Conservation (phyloP, 2,113 vertebrate species). For the Chloebia gouldiae region DNA sequence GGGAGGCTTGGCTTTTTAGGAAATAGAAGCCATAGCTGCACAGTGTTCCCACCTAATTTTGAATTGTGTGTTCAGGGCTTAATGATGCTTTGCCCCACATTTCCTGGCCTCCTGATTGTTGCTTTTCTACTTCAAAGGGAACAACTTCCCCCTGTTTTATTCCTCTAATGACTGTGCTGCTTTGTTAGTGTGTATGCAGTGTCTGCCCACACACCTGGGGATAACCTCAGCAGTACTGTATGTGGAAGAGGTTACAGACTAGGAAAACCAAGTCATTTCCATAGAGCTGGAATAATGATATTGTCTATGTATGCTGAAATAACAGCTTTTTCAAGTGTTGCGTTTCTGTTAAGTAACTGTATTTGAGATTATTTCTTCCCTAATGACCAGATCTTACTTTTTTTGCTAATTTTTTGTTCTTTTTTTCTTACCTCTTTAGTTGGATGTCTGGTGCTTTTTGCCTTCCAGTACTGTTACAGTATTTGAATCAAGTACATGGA, state of each 20-base stretch:
- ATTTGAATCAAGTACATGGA: background rate
- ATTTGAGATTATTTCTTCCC: background rate
- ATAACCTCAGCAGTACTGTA: background rate
- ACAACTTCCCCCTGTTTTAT: background rate
- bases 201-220: background rate
- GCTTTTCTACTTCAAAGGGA: background rate
- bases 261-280: background rate
- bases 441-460: background rate
- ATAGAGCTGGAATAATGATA: background rate
- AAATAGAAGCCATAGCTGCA: background rate
- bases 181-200: background rate
- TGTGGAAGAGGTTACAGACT: background rate
- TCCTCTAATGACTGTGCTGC: background rate
- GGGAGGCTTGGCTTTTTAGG: background rate
- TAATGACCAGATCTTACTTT: background rate
- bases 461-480: background rate
- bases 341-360: background rate
- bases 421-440: background rate
- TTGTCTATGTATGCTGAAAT: background rate
- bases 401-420: background rate
- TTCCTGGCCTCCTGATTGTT: background rate
- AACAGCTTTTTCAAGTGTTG: background rate
- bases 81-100: background rate
- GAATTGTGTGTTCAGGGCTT: background rate
- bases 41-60: background rate